Evolutionary conservation across 2,797 vertebrate genomes (phyloP).

Genomic region (Carcharodon carcharias): DNA sequence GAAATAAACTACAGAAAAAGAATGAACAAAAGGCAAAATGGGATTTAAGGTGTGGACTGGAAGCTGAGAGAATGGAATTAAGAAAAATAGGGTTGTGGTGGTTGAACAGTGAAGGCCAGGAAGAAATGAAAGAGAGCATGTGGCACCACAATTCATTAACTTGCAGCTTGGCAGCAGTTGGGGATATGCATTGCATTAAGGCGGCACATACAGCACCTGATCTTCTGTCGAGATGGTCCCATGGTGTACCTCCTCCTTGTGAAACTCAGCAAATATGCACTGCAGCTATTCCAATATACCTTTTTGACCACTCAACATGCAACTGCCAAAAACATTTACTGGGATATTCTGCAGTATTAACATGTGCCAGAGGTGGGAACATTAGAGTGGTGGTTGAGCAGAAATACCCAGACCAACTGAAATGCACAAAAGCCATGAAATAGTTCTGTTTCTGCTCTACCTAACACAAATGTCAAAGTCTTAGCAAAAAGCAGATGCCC

Average conservation of each 20-base stretch:
- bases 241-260: background rate
- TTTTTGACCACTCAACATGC: background rate
- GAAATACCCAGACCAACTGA: background rate
- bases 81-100: background rate
- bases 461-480: background rate
- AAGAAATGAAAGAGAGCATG: background rate
- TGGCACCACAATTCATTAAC: constrained; percentile 22
- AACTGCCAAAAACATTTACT: constrained; percentile 28
- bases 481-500: background rate
- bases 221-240: background rate
- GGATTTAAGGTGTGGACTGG: background rate
- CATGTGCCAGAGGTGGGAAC: constrained; percentile 3
- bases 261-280: background rate
- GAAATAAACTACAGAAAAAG: background rate
- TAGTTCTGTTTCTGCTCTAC: background rate
- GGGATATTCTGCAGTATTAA: constrained; percentile 33
- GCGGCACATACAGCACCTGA: background rate
- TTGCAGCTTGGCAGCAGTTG: background rate
- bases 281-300: background rate
- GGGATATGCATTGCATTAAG: background rate
- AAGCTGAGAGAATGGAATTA: background rate
- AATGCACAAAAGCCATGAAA: background rate
- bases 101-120: background rate
- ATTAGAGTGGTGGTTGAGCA: constrained; percentile 28
- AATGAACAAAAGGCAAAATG: background rate